A percentile compares a stretch with the other conserved stretches of the same genome.
These are phyloP conservation scores for Saccopteryx bilineata DNA, from an alignment of 2,113 vertebrate species.

Conservation along the genomic window DNA sequence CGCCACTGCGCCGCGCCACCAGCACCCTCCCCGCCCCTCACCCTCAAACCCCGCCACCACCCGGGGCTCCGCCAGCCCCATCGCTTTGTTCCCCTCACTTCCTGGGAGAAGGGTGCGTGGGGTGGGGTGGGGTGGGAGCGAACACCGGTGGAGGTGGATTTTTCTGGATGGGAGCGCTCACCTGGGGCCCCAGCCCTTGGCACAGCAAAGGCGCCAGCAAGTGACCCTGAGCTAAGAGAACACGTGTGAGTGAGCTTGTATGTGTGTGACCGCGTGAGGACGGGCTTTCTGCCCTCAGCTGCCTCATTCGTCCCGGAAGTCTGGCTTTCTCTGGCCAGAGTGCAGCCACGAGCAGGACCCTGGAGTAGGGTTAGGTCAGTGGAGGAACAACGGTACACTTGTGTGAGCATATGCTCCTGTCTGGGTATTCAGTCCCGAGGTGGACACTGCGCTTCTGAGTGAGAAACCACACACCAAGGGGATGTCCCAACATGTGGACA, in stretches of 20 bases:
- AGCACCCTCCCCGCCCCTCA: neutral
- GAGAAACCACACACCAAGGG: neutral
- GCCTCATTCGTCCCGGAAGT: neutral
- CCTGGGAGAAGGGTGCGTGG: neutral
- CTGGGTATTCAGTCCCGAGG: neutral
- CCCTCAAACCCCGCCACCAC: neutral
- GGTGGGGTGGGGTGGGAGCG: neutral
- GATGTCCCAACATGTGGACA: neutral
- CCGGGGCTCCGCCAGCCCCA: neutral
- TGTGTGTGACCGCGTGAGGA: neutral
- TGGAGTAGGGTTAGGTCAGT: too few species aligned
- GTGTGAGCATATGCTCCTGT: neutral
- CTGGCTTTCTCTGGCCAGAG: neutral
- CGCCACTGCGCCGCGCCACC: neutral
- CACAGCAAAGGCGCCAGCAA: neutral
- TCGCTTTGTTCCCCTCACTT: neutral
- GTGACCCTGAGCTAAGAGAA: neutral
- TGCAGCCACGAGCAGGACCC: neutral
- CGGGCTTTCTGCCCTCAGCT: neutral
- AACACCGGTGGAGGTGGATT: too few species aligned
- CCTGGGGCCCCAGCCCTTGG: too few species aligned
- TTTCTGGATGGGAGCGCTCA: neutral
- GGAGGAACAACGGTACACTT: accelerated
- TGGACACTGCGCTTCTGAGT: neutral
- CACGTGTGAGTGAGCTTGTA: neutral